Conservation (phyloP, 2,797 vertebrate genomes). For the Chanos chanos region DNA sequence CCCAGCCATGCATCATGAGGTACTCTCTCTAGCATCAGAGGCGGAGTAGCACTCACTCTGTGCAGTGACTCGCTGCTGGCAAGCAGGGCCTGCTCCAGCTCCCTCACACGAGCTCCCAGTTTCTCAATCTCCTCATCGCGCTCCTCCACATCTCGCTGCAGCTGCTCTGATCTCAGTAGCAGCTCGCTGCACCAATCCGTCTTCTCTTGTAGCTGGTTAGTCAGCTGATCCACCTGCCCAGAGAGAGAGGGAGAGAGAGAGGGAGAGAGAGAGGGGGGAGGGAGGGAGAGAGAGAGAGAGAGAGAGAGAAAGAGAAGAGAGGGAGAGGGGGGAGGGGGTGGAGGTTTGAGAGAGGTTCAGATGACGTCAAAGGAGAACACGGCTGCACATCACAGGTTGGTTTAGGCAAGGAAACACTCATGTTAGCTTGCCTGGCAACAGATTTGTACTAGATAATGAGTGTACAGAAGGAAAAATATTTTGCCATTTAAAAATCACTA, state of each 20-base stretch:
- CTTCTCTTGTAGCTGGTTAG: slow-evolving; percentile 89
- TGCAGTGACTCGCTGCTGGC: slow-evolving; percentile 78
- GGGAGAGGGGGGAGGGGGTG: background rate
- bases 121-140: slow-evolving; percentile 93
- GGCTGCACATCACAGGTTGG: no score
- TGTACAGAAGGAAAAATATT: no score
- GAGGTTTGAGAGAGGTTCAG: background rate
- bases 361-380: no score
- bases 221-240: slow-evolving; percentile 86
- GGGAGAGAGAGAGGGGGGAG: background rate
- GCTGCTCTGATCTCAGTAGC: slow-evolving; percentile 86
- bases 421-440: no score
- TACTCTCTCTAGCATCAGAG: no score
- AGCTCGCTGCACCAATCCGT: slow-evolving; percentile 95
- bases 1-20: slow-evolving; percentile 31
- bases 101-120: slow-evolving; percentile 83
- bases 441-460: no score
- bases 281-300: background rate
- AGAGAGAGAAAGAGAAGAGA: background rate
- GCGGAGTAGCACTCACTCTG: slow-evolving; percentile 69
- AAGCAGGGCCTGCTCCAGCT: slow-evolving; percentile 90
- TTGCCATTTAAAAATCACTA: no score
- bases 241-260: background rate
- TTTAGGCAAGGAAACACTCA: no score
- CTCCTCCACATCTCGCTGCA: slow-evolving; percentile 87